Base-by-base conservation (phyloP, 2,888 invertebrate species). In the Lasioglossum figueresi region DNA sequence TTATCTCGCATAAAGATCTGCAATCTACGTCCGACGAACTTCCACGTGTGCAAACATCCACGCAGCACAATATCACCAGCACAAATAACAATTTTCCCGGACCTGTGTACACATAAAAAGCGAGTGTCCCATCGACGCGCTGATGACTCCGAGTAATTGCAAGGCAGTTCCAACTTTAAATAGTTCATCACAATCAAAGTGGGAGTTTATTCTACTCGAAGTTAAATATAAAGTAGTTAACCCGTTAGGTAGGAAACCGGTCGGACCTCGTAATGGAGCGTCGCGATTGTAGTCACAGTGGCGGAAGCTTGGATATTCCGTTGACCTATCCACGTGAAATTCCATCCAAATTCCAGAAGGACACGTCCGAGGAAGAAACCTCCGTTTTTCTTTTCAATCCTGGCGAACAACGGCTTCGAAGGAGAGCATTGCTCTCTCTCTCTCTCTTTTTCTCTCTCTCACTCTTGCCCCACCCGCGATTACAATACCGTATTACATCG, bases 401-500 rank as follows among this genome's bases (percentile, higher is more conserved):
- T 4, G 27, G n/a, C 59, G 31, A 14, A 31, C 27, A 52, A 52
- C n/a, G 6, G 63, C 6, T 16, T 31, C 37, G 19, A 10, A 37
- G 68, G 10, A 23, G 12, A 23, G 23, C 14, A 1, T 6, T 16
- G 6, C 31, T 16, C 16, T 34, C 59, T 27, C 4, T 31, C 27
- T 27, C 4, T 37, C n/a, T n/a, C n/a, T n/a, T n/a, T n/a, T n/a
- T n/a, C n/a, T n/a, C n/a, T n/a, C n/a, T n/a, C n/a, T n/a, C n/a
- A n/a, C n/a, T n/a, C 16, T 10, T 0, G 19, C 52, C 10, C n/a
- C n/a, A 16, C 85, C 82, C 87, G 23, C 52, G 52, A 52, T 52
- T 86, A 76, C 83, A 77, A 83, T 87, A 86, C 85, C 88, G 82
- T 84, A 83, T 89, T 89, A 90, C 91, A 88, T 92, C 91, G 89